Evolutionary conservation across 1,140 invertebrate genomes (phyloP).

Genomic region (Saccostrea echinata): DNA sequence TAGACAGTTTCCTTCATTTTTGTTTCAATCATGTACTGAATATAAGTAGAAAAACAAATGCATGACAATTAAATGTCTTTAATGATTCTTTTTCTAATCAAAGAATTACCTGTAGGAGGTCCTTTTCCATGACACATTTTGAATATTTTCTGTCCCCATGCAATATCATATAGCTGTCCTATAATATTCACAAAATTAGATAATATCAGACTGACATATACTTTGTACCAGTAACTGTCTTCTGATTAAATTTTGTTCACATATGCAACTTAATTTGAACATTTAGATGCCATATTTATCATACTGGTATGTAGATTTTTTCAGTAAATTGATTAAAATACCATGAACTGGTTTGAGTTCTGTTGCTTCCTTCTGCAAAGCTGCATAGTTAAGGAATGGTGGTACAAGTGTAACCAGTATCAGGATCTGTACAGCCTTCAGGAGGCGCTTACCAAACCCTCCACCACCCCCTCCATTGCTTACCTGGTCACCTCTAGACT

Average conservation of each 20-base stretch:
- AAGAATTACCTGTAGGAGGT: slow-evolving; percentile 70
- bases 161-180: slow-evolving; percentile 76
- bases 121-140: slow-evolving; percentile 74
- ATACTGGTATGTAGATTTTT: no score
- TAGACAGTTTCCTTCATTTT: not conserved
- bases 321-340: not conserved
- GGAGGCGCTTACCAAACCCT: slow-evolving; percentile 27
- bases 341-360: slow-evolving; percentile 47
- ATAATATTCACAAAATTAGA: not conserved
- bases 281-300: no score
- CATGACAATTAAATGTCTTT: no score
- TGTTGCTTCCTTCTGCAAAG: slow-evolving; percentile 48
- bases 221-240: no score
- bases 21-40: no score
- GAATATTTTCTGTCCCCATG: slow-evolving; percentile 75
- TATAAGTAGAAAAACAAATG: no score
- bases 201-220: no score
- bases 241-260: no score
- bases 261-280: no score
- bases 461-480: not conserved
- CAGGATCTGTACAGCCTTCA: slow-evolving; percentile 45
- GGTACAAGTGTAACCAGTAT: slow-evolving; percentile 42
- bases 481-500: not conserved
- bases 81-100: no score
- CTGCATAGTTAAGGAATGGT: slow-evolving; percentile 56